Conservation (phyloP, 2,797 vertebrate genomes). For the Characodon lateralis region DNA sequence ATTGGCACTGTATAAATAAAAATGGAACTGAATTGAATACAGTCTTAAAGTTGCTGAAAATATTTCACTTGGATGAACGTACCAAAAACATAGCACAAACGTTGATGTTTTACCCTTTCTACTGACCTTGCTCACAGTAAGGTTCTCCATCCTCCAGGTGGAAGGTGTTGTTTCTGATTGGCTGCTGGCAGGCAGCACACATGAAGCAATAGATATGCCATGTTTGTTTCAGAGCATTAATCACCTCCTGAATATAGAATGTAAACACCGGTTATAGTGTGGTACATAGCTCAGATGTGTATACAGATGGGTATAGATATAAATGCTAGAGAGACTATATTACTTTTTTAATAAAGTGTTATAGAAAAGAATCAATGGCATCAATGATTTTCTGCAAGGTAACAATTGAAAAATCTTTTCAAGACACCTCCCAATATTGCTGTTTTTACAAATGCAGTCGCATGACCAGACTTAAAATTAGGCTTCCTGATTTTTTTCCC, state of each 20-base stretch:
- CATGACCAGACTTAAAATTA: slow-evolving; percentile 66
- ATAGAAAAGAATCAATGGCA: not conserved
- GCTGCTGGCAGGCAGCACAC: slow-evolving; percentile 92
- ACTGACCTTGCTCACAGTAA: slow-evolving; percentile 93
- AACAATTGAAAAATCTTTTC: not conserved
- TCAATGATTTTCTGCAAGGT: not conserved
- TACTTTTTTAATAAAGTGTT: not conserved
- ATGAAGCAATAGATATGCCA: slow-evolving; percentile 96
- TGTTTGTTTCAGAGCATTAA: slow-evolving; percentile 95
- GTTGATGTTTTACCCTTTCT: not conserved
- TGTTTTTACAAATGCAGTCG: slow-evolving; percentile 22
- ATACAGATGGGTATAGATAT: not conserved
- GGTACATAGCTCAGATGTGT: not conserved
- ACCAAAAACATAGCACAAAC: not conserved
- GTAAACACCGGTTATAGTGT: slow-evolving; percentile 19
- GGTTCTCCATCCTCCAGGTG: slow-evolving; percentile 96
- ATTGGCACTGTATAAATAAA: not conserved
- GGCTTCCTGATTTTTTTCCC: slow-evolving; percentile 64
- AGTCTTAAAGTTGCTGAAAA: not conserved
- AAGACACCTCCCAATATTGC: slow-evolving; percentile 16
- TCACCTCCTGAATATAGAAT: slow-evolving; percentile 88
- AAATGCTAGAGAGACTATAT: not conserved
- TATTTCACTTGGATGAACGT: not conserved
- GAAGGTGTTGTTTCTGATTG: slow-evolving; percentile 94
- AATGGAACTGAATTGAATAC: not conserved